Evolutionary conservation across 1,140 invertebrate genomes (phyloP).

Genomic region (Muscidifurax raptorellus): DNA sequence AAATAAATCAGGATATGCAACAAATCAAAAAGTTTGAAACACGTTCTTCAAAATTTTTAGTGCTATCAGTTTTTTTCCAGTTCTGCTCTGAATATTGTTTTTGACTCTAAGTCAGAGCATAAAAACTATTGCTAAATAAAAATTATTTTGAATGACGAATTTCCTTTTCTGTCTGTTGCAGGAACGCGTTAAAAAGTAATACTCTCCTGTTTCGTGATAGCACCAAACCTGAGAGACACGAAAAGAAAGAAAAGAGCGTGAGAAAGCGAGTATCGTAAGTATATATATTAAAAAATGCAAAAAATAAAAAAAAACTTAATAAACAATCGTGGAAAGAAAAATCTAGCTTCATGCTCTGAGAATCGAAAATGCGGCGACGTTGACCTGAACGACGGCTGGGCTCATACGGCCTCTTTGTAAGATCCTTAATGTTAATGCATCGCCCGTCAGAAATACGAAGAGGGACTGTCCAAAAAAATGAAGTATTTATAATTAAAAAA

Average conservation of each 20-base stretch:
- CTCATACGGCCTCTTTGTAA: constrained; percentile 39
- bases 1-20: too few species aligned
- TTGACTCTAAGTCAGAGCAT: not conserved
- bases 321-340: constrained; percentile 40
- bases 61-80: not conserved
- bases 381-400: constrained; percentile 29
- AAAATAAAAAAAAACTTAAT: constrained; percentile 53
- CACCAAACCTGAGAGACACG: constrained; percentile 63
- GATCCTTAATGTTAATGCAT: constrained; percentile 46
- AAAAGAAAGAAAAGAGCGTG: constrained; percentile 45
- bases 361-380: constrained; percentile 25
- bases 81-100: not conserved
- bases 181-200: constrained; percentile 71
- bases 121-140: not conserved
- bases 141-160: constrained; percentile 24
- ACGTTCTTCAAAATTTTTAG: too few species aligned
- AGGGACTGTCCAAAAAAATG: constrained; percentile 32
- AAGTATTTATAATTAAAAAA: constrained; percentile 11
- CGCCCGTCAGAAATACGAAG: constrained; percentile 32
- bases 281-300: constrained; percentile 48
- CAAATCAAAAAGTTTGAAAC: too few species aligned
- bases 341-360: constrained; percentile 23
- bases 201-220: constrained; percentile 65
- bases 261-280: constrained; percentile 60
- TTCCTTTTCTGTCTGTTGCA: constrained; percentile 65